Evolutionary conservation across 1,140 invertebrate genomes (phyloP).

Genomic region (Stegodyphus dumicola): DNA sequence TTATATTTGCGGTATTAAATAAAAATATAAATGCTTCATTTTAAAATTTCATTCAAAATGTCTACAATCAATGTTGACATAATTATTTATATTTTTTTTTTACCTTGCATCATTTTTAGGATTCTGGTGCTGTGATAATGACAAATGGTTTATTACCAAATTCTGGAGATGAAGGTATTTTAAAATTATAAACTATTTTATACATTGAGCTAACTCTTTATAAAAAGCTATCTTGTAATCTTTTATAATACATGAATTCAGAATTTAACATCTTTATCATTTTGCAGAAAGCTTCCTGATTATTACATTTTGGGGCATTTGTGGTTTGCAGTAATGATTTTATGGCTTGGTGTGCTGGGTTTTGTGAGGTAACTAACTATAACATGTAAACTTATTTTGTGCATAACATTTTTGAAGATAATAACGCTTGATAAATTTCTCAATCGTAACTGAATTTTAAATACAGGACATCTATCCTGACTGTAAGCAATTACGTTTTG

Average conservation of each 20-base stretch:
- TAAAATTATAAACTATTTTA: not conserved
- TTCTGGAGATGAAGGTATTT: constrained; percentile 64
- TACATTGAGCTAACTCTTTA: not conserved
- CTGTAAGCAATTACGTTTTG: no score
- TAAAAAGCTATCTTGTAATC: no score
- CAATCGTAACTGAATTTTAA: no score
- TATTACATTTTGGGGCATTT: not conserved
- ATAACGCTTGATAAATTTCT: not conserved
- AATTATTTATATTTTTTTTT: not conserved
- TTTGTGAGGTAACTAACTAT: constrained; percentile 31
- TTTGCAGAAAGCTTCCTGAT: constrained; percentile 8
- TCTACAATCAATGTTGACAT: not conserved
- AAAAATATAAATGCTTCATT: constrained; percentile 10
- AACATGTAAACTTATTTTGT: no score
- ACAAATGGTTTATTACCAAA: constrained; percentile 76
- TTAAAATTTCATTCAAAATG: not conserved
- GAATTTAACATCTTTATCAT: not conserved
- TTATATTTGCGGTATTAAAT: constrained; percentile 74
- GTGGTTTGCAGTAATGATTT: not conserved
- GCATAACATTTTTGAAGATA: not conserved
- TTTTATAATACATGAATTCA: not conserved
- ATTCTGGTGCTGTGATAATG: constrained; percentile 80
- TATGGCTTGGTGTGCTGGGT: constrained; percentile 33
- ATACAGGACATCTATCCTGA: no score
- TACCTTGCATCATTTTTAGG: constrained; percentile 69